Base-by-base conservation (phyloP, 2,113 vertebrate species). In the Pygoscelis antarcticus region DNA sequence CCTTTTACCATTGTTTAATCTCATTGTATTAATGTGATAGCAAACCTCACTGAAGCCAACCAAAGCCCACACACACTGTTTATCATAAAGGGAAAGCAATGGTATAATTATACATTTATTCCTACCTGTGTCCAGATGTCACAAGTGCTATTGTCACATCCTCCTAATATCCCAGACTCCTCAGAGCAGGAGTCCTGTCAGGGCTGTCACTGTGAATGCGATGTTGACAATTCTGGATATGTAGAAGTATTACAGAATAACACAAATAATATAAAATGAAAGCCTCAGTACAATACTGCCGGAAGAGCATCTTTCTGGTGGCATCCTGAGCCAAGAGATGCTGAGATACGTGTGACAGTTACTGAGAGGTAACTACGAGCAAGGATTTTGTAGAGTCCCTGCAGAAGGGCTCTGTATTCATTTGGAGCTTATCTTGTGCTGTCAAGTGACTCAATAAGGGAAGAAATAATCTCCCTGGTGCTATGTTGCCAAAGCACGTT, bases 361-460 rank as follows among this genome's bases (percentile, higher is more conserved):
- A 54, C 30, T 58, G 57, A 68, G 69, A 44, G 15, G 13, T 44
- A 64, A 26, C 23, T 36, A 36, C 0, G 0, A 58, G 20, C 6
- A 58, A 68, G 13, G 71, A 42, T 52, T 70, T 74, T 38, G 5
- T 25, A 13, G 3, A 21, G 26, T 30, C 36, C 36, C 26, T 47
- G 69, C 52, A 54, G 87, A 66, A 71, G 66, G 22, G 34, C 11
- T 77, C 23, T 51, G 6, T 38, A 8, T 64, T 87, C 25, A 54
- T 77, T 58, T 49, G 49, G 38, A 64, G 29, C 13, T 86, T 75
- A 34, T 46, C 66, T 89, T 47, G 34, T 52, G 51, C 36, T 83
- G 57, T n/a, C 29, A 66, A 22, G 26, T 0, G 1, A 36, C 19
- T 52, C 38, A 2, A 0, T 27, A 66, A 89, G 13, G 51, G 49